Evolutionary conservation across 2,888 invertebrate species (phyloP), one percentile per base, ranked within the genome.

Genomic region (Dryocosmus kuriphilus): DNA sequence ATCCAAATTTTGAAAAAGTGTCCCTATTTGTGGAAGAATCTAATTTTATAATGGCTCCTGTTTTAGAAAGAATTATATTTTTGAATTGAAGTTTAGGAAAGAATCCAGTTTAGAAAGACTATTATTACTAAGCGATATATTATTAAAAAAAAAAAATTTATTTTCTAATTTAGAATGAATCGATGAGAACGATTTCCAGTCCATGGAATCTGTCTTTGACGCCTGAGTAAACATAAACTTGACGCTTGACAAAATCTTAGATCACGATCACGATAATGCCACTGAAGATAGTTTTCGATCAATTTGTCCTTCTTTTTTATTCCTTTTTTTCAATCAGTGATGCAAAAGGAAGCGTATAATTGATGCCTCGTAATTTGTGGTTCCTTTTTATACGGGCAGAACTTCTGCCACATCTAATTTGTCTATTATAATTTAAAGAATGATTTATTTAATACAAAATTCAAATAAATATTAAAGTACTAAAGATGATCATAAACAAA

Each of bases 231-330:
- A 46, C 67, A 67, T 27, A 67, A 51, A 51, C 27, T 67, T 30
- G 27, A 27, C 24, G 65, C 65, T 46, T 30, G 46, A 67, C 4
- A 67, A 67, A 67, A 30, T 67, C 27, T 41, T 67, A 60, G 27
- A 60, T 60, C 60, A 16, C 19, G 27, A 60, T 60, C 60, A 16
- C 19, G 67, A 67, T 67, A 67, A 65, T 65, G 38, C 41, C 65
- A 24, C 14, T 16, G 16, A 27, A 67, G 67, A 67, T 67, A 24
- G 9, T 51, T 67, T 67, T 67, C 67, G 24, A 41, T 67, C 46
- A 5, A 67, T 67, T 67, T 46, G 7, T 27, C 46, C 19, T 41
- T 27, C 16, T 27, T 67, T 67, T 41, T 30, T 27, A 41, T 41
- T 24, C 7, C 1, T 19, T 63, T 41, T 27, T 41, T 30, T 46